Evolutionary conservation across 2,797 vertebrate genomes (phyloP), one percentile per base, ranked within the genome.

Genomic region (Chiropotes sagulatus): DNA sequence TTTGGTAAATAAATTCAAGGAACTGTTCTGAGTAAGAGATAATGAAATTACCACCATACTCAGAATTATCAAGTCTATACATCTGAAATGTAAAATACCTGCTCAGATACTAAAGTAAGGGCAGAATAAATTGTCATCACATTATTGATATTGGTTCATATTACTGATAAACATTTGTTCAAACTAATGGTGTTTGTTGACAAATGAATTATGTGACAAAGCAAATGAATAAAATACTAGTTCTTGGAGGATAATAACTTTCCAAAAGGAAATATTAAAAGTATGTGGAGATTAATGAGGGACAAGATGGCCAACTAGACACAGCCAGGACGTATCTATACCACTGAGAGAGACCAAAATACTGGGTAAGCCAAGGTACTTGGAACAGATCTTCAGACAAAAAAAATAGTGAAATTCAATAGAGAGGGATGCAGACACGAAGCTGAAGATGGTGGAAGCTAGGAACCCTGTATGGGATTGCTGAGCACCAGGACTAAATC

Each of bases 201-300:
- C 20, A 72, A 72, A 72, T 72, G 20, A 72, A 39, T 72, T 72
- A 39, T 39, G n/a, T 72, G 95, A 97, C 87, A 97, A 97, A 94
- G 84, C 90, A 81, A 98, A 24, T 89, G 50, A 97, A 96, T 96
- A 95, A 95, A 93, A 54, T 1, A 54, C 50, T 81, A 80, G 57
- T 91, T 97, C 90, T 83, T 97, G 94, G 79, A 92, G 95, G 33
- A 73, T 30, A 92, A 96, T 96, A 97, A 90, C 80, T 97, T 97
- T 97, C 92, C 94, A 98, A 96, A 98, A 95, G 82, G 88, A 98
- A 98, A 81, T 76, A 76, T 52, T 93, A 96, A 75, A 46, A 33
- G 48, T 72, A 84, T 46, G 61, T 93, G 33, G 50, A 96, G 87
- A 97, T 95, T 64, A 97, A 90, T 96, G 72, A 97, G 64, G 64